These are phyloP conservation scores for Eucera pruinosa DNA, from an alignment of 2,888 invertebrate species.

Conservation along the genomic window DNA sequence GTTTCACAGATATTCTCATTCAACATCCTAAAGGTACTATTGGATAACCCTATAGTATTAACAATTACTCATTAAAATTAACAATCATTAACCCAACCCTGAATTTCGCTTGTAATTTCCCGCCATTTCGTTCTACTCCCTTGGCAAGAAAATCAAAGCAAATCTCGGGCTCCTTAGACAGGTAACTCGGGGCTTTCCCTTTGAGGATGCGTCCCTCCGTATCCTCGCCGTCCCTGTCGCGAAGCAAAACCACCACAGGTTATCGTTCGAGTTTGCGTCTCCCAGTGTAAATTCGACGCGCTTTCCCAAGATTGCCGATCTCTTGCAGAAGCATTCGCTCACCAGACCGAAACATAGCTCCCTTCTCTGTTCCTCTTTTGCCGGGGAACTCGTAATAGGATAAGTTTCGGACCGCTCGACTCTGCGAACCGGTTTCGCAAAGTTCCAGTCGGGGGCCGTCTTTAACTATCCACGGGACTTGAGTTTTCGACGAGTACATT, in stretches of 20 bases:
- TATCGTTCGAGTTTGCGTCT: conserved; percentile 34
- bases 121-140: no score
- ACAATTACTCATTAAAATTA: no score
- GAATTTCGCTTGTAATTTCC: no score
- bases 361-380: not conserved
- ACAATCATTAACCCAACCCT: no score
- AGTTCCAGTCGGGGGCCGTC: conserved; percentile 63
- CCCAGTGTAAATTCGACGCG: conserved; percentile 54
- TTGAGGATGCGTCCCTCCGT: conserved; percentile 2
- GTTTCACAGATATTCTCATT: no score
- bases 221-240: conserved; percentile 3
- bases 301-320: conserved; percentile 42
- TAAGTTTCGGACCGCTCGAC: conserved; percentile 73
- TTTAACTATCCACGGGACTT: conserved; percentile 67
- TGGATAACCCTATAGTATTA: no score
- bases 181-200: conserved; percentile 19
- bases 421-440: conserved; percentile 72
- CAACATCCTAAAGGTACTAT: no score
- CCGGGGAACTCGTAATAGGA: conserved; percentile 76
- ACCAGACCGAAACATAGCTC: conserved; percentile 19
- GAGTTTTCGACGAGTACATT: conserved; percentile 57
- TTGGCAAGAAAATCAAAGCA: not conserved
- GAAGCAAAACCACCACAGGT: conserved; percentile 1
- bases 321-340: conserved; percentile 23
- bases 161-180: not conserved